These are phyloP conservation scores for Drosophila putrida DNA, from an alignment of 2,888 invertebrate species.

Conservation along the genomic window DNA sequence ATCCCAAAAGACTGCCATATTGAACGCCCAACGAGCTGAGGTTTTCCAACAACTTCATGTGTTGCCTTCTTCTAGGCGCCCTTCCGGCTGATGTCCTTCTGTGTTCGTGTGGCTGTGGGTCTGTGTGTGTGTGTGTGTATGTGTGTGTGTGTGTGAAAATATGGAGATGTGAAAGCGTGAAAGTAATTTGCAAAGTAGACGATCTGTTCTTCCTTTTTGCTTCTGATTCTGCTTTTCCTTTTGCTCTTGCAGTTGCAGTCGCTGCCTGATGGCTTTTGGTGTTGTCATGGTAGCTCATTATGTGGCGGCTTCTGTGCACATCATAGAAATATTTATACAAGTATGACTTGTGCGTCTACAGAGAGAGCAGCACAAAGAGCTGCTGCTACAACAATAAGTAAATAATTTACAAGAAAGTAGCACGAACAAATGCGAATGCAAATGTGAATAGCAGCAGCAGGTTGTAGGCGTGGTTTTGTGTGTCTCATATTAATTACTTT, in stretches of 20 bases:
- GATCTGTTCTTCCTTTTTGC: conserved; percentile 40
- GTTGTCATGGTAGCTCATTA: conserved; percentile 71
- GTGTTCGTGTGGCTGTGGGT: background rate
- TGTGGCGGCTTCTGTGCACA: conserved; percentile 47
- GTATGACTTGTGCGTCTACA: conserved; percentile 2
- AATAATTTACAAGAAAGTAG: conserved; percentile 43
- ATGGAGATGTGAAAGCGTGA: conserved; percentile 55
- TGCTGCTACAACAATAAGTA: conserved; percentile 36
- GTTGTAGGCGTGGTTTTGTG: conserved; percentile 7
- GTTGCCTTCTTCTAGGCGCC: conserved; percentile 2
- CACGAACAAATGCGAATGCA: conserved; percentile 22
- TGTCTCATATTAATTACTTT: background rate
- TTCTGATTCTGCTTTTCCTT: conserved; percentile 28
- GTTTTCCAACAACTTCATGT: conserved; percentile 17
- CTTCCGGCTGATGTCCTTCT: conserved; percentile 5
- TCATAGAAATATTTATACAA: conserved; percentile 29
- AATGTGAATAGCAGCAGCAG: background rate
- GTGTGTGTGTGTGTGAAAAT: conserved; percentile 4
- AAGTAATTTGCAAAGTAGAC: conserved; percentile 79
- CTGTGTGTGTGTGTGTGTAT: background rate
- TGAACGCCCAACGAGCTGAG: conserved; percentile 49
- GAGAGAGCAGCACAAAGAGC: conserved; percentile 37
- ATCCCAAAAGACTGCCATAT: conserved; percentile 28
- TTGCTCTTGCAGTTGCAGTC: conserved; percentile 35
- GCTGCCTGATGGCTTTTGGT: conserved; percentile 56